Evolutionary conservation across 1,140 invertebrate species (phyloP), one percentile per base, ranked within the genome.

Genomic region (Ceratina calcarata): DNA sequence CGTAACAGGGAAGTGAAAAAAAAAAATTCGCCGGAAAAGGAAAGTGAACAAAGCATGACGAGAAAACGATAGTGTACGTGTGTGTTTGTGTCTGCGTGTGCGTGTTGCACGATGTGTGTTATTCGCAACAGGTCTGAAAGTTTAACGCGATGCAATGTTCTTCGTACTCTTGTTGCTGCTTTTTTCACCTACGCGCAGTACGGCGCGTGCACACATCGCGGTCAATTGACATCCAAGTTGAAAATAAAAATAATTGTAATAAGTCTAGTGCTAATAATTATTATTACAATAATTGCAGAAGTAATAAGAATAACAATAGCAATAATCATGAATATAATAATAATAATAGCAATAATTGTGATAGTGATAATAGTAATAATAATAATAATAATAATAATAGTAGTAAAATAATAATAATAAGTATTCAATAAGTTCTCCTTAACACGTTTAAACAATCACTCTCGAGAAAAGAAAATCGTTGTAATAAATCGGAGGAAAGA

Each of bases 251-350:
- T 84, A 73, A 71, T 65, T 58, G 66, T 73, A 27, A 53, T 67
- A 69, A 65, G 62, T 87, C 82, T 87, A 80, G 78, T 80, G 79
- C 83, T 89, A 84, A 84, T 83, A 86, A 90, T 90, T 85, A 86
- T 90, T 83, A 84, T 76, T 84, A 84, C 79, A 76, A 85, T 81
- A 78, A 78, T 71, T 71, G 68, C 86, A 87, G 87, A 77, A 82
- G 81, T 78, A 73, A 57, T 80, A 67, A 86, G 82, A 83, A 85
- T 86, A 81, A 80, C 77, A 81, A 81, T 86, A 85, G 81, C 81
- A 83, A 88, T 90, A 81, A 84, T 89, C 72, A 78, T 85, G 68
- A 86, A 73, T 66, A 79, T 81, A 75, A 80, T 81, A 82, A 80
- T 75, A 66, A 80, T 78, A 76, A 78, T 86, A 84, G 78, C 81